These are phyloP conservation scores for Pogonocherus hispidulus DNA, from an alignment of 2,888 invertebrate species.

Conservation along the genomic window DNA sequence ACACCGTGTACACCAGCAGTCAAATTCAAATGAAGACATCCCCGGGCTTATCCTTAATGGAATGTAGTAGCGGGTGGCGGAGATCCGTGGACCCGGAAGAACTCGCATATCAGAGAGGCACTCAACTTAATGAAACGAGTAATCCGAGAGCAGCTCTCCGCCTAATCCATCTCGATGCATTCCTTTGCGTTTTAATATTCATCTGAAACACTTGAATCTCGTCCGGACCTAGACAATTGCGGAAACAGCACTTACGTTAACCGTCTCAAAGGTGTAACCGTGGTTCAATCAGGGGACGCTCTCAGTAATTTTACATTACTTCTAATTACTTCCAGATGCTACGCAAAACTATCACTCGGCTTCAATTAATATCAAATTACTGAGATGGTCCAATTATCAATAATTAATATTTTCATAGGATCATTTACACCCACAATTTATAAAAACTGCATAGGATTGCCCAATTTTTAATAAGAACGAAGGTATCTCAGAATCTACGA, in stretches of 20 bases:
- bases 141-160: constrained; percentile 69
- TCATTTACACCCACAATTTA: too few species aligned
- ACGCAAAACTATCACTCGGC: neutral
- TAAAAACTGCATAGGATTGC: too few species aligned
- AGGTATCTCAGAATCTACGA: too few species aligned
- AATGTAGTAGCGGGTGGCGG: constrained; percentile 62
- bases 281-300: constrained; percentile 47
- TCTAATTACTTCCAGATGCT: constrained; percentile 19
- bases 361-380: neutral
- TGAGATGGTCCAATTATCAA: neutral
- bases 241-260: constrained; percentile 66
- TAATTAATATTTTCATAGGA: too few species aligned
- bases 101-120: constrained; percentile 69
- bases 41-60: constrained; percentile 62
- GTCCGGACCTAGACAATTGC: constrained; percentile 64
- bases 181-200: constrained; percentile 69
- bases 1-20: constrained; percentile 45
- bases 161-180: constrained; percentile 69
- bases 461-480: too few species aligned
- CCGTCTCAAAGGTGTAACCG: constrained; percentile 54
- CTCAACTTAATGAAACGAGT: constrained; percentile 73
- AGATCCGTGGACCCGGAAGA: constrained; percentile 60
- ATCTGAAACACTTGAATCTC: constrained; percentile 66
- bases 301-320: constrained; percentile 41
- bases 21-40: constrained; percentile 64